A percentile compares a stretch with the other conserved stretches of the same genome.
Evolutionary conservation across 2,113 vertebrate species (phyloP).

Genomic region (Sisor rabdophorus): DNA sequence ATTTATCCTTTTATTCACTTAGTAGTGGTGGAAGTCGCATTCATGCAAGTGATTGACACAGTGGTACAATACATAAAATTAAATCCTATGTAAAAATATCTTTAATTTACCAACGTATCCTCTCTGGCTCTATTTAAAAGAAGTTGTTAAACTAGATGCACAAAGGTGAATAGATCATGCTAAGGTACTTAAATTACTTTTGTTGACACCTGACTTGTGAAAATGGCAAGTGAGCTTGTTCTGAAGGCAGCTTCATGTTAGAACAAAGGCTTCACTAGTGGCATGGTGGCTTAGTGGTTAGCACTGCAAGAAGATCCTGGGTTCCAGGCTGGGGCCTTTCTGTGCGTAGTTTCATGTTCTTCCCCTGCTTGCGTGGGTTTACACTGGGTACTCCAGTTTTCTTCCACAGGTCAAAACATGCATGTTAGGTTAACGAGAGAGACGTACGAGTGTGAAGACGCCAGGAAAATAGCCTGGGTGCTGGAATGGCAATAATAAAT

Average conservation of each 20-base stretch:
- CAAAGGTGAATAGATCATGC: neutral
- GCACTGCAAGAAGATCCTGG: too few relatives aligned
- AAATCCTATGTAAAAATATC: neutral
- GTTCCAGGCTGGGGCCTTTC: too few relatives aligned
- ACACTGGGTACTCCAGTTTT: too few relatives aligned
- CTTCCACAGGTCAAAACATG: too few relatives aligned
- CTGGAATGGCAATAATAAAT: too few relatives aligned
- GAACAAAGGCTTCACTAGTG: neutral
- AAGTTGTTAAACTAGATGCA: neutral
- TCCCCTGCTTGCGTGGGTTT: too few relatives aligned
- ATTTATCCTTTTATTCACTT: neutral
- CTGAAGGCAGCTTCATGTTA: neutral
- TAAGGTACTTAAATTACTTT: neutral
- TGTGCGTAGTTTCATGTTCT: too few relatives aligned
- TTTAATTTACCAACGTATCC: neutral
- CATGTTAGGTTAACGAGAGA: too few relatives aligned
- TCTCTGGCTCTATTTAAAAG: neutral
- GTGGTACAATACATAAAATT: neutral
- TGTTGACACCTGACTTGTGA: neutral
- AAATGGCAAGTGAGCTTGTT: neutral
- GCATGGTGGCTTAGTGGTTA: too few relatives aligned
- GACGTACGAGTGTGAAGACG: too few relatives aligned
- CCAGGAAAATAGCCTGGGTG: too few relatives aligned
- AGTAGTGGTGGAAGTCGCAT: neutral
- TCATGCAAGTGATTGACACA: neutral